Percentiles rank a stretch among this genome's conserved stretches.
These are phyloP conservation scores for Eugnorisma glareosa DNA, from an alignment of 2,888 invertebrate species.

Conservation along the genomic window DNA sequence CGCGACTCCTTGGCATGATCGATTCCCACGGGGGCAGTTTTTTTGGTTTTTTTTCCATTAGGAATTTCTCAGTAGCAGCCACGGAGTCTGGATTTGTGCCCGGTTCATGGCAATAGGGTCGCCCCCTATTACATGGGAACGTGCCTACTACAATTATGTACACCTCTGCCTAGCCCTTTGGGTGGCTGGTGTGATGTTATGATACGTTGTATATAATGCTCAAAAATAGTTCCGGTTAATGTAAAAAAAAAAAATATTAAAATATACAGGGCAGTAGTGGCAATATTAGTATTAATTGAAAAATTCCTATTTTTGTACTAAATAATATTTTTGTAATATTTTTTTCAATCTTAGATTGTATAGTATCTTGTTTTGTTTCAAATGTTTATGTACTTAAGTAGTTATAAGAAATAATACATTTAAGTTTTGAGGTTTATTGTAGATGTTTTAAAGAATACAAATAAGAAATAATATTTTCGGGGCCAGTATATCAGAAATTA, in stretches of 20 bases:
- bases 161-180: not conserved
- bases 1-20: too few species aligned
- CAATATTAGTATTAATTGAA: constrained; percentile 80
- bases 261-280: constrained; percentile 79
- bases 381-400: constrained; percentile 77
- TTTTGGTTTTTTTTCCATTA: too few species aligned
- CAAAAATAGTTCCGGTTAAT: constrained; percentile 64
- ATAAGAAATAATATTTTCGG: constrained; percentile 69
- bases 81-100: too few species aligned
- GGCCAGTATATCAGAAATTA: constrained; percentile 87
- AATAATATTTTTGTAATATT: constrained; percentile 45
- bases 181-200: not conserved
- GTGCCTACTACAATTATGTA: not conserved
- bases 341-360: constrained; percentile 50
- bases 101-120: not conserved
- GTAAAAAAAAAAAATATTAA: constrained; percentile 34
- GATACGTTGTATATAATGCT: constrained; percentile 56
- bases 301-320: constrained; percentile 65
- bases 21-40: too few species aligned
- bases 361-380: constrained; percentile 80
- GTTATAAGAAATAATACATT: constrained; percentile 34
- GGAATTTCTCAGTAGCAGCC: too few species aligned
- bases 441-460: constrained; percentile 14
- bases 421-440: constrained; percentile 27
- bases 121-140: not conserved